Percentiles rank a stretch among this genome's conserved stretches.
Evolutionary conservation across 23 tunicate species (phyloP).

Genomic region (Trididemnum nubilum): DNA sequence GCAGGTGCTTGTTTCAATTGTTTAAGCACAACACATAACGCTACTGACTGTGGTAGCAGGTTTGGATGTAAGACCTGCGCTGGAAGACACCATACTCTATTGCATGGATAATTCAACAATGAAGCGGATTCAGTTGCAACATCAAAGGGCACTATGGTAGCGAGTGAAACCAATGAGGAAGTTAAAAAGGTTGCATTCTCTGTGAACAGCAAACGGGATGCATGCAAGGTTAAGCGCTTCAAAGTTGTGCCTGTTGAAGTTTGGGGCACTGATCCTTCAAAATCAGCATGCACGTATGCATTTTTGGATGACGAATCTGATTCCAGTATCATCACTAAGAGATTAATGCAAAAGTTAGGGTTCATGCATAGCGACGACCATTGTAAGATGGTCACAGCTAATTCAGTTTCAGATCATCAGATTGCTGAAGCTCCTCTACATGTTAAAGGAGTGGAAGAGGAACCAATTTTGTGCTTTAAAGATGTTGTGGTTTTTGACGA

Average conservation of each 20-base stretch:
- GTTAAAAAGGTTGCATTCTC: neutral
- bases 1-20: neutral
- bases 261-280: neutral
- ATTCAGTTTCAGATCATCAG: neutral
- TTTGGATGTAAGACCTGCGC: neutral
- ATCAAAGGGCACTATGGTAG: neutral
- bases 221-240: neutral
- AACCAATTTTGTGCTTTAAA: no score
- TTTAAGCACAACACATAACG: neutral
- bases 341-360: neutral
- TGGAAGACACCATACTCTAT: neutral
- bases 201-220: neutral
- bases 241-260: neutral
- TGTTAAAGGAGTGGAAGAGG: no score
- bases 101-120: neutral
- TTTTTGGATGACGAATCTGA: neutral
- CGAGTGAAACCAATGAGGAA: neutral
- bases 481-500: neutral
- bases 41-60: neutral
- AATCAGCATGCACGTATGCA: neutral
- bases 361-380: neutral
- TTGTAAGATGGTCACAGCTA: neutral
- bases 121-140: neutral
- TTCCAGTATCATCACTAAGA: neutral
- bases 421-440: neutral